phyloP scores from a whole-genome alignment of 2,797 vertebrate genomes.

The Coreius guichenoti region DNA sequence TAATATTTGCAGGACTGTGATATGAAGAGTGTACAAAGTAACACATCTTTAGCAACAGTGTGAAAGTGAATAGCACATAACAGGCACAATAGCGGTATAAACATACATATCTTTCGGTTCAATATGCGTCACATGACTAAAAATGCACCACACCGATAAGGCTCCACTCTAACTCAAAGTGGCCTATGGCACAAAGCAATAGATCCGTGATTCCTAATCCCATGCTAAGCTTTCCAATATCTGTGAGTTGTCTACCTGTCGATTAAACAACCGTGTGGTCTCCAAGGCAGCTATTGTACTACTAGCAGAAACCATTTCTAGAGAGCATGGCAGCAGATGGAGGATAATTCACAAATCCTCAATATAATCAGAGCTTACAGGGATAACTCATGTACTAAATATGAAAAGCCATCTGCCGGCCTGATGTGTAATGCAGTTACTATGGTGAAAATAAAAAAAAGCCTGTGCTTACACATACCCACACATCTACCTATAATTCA shows the following conservation, averaged over 20 bases:
- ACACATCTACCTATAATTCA: slow-evolving; percentile 32
- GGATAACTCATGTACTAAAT: slow-evolving; percentile 37
- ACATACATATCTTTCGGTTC: no score
- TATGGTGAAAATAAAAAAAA: background rate
- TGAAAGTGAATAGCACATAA: no score
- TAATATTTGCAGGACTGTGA: no score
- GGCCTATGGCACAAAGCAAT: slow-evolving; percentile 13
- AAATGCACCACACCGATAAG: slow-evolving; percentile 1
- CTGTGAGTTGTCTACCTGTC: slow-evolving; percentile 31
- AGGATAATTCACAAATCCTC: slow-evolving; percentile 49
- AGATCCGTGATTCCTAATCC: slow-evolving; percentile 38
- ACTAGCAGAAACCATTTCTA: slow-evolving; percentile 28
- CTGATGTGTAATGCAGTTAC: slow-evolving; percentile 20
- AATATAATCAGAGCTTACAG: slow-evolving; percentile 47
- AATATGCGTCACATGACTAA: no score
- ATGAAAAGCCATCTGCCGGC: slow-evolving; percentile 37
- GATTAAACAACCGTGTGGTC: slow-evolving; percentile 27
- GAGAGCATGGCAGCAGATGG: slow-evolving; percentile 38
- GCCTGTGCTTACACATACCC: slow-evolving; percentile 18
- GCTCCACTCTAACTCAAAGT: slow-evolving; percentile 5
- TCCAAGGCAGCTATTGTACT: slow-evolving; percentile 32
- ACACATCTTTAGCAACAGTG: background rate
- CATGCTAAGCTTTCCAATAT: slow-evolving; percentile 35
- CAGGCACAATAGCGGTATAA: no score
- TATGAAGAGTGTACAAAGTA: no score